These are phyloP conservation scores for Mechanitis messenoides DNA, from an alignment of 2,888 invertebrate species.

Conservation along the genomic window DNA sequence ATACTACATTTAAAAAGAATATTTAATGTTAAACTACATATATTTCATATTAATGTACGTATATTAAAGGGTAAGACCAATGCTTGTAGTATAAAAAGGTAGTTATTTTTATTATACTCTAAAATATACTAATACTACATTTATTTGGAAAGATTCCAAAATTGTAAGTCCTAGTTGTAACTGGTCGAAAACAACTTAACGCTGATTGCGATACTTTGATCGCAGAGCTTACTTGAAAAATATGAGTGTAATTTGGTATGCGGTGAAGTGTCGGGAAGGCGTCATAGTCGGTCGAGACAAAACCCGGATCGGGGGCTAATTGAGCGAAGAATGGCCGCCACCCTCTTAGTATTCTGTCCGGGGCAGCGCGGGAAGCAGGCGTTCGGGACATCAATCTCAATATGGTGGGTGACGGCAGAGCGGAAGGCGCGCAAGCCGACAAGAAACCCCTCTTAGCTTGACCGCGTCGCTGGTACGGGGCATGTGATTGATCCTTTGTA, in stretches of 20 bases:
- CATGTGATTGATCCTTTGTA: slow-evolving; percentile 58
- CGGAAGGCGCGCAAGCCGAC: slow-evolving; percentile 62
- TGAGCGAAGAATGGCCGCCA: slow-evolving; percentile 65
- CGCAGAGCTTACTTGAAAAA: slow-evolving; percentile 63
- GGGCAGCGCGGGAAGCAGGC: slow-evolving; percentile 47
- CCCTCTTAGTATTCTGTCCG: slow-evolving; percentile 68
- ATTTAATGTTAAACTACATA: too few relatives aligned
- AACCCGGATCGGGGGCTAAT: slow-evolving; percentile 65
- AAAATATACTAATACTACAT: slow-evolving; percentile 4
- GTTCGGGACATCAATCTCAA: slow-evolving; percentile 73
- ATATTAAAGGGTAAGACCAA: too few relatives aligned
- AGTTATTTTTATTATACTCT: background rate
- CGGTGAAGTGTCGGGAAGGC: slow-evolving; percentile 52
- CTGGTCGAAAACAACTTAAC: slow-evolving; percentile 31
- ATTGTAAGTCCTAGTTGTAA: slow-evolving; percentile 17
- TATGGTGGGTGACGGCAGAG: slow-evolving; percentile 65
- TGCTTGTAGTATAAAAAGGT: too few relatives aligned
- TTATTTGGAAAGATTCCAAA: background rate
- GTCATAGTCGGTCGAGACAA: slow-evolving; percentile 51
- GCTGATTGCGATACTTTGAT: slow-evolving; percentile 52
- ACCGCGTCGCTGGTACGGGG: slow-evolving; percentile 40
- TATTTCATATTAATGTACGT: too few relatives aligned
- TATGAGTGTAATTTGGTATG: slow-evolving; percentile 68
- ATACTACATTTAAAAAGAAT: too few relatives aligned
- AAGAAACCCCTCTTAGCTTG: slow-evolving; percentile 70